These are phyloP conservation scores for Athetis lepigone DNA, from an alignment of 2,888 invertebrate genomes.

Conservation along the genomic window DNA sequence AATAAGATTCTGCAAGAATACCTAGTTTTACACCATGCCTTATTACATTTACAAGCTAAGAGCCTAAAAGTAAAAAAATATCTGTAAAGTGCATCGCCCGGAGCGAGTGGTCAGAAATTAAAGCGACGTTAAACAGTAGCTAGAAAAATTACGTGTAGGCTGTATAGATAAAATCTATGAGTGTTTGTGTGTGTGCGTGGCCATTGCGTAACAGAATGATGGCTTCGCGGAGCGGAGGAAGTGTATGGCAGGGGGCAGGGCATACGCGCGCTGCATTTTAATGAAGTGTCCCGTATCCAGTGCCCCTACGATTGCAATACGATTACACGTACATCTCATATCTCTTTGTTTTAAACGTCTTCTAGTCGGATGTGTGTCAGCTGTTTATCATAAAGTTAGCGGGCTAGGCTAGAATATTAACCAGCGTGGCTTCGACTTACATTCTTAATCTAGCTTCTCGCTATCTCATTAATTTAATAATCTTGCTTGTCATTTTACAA, in stretches of 20 bases:
- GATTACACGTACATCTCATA: conserved; percentile 57
- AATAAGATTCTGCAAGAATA: conserved; percentile 30
- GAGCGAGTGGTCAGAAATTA: conserved; percentile 48
- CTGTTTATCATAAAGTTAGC: conserved; percentile 54
- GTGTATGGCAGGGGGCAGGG: conserved; percentile 65
- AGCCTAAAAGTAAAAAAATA: conserved; percentile 42
- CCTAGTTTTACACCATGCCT: conserved; percentile 17
- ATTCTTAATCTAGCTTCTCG: conserved; percentile 16
- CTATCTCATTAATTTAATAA: conserved; percentile 2
- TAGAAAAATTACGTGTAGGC: conserved; percentile 52
- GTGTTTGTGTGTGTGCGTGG: conserved; percentile 60
- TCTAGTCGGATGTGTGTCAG: conserved; percentile 42
- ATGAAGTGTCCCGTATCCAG: conserved; percentile 71
- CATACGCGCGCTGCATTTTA: conserved; percentile 79
- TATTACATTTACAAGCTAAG: conserved; percentile 37
- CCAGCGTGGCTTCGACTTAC: conserved; percentile 8
- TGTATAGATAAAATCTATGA: conserved; percentile 50
- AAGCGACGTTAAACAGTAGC: conserved; percentile 48
- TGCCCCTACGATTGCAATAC: conserved; percentile 60
- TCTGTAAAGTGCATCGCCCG: conserved; percentile 47
- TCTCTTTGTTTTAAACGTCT: conserved; percentile 54
- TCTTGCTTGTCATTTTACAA: conserved; percentile 1
- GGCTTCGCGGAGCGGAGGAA: conserved; percentile 63
- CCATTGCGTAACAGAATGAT: conserved; percentile 72
- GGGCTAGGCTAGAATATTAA: conserved; percentile 42